A percentile compares a stretch with the other conserved stretches of the same genome.
Evolutionary conservation across 2,797 vertebrate species (phyloP).

Genomic region (Peromyscus nudipes): DNA sequence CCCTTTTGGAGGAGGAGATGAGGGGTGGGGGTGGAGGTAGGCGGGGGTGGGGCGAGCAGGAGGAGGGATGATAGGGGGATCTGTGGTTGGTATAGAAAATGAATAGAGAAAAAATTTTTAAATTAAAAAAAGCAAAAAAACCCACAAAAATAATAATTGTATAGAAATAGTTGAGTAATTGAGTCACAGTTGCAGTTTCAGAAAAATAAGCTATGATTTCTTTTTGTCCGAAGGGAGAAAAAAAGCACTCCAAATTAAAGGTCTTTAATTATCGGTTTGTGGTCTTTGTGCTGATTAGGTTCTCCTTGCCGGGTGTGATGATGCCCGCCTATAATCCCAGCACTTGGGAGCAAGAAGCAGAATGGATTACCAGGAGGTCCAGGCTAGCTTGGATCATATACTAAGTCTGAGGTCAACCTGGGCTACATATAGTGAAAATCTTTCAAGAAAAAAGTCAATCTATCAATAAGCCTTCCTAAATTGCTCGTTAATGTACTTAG

Average conservation of each 20-base stretch:
- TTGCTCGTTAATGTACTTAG: slow-evolving; percentile 4
- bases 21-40: too few relatives aligned
- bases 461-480: neutral
- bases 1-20: too few relatives aligned
- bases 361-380: neutral
- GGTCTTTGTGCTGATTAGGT: neutral
- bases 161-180: too few relatives aligned
- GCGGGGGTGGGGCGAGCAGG: too few relatives aligned
- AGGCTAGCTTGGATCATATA: neutral
- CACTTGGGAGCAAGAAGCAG: neutral
- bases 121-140: too few relatives aligned
- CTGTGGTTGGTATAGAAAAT: too few relatives aligned
- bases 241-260: neutral
- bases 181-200: too few relatives aligned
- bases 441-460: neutral
- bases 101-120: too few relatives aligned
- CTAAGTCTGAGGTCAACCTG: neutral
- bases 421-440: neutral
- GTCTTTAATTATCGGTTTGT: slow-evolving; percentile 1
- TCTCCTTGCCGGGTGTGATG: neutral
- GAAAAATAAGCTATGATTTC: too few relatives aligned
- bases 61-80: too few relatives aligned
- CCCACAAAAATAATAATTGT: too few relatives aligned
- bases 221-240: too few relatives aligned
- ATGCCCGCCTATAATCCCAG: neutral